A percentile compares a stretch with the other conserved stretches of the same genome.
These are phyloP conservation scores for Laothoe populi DNA, from an alignment of 2,888 invertebrate genomes.

Conservation along the genomic window DNA sequence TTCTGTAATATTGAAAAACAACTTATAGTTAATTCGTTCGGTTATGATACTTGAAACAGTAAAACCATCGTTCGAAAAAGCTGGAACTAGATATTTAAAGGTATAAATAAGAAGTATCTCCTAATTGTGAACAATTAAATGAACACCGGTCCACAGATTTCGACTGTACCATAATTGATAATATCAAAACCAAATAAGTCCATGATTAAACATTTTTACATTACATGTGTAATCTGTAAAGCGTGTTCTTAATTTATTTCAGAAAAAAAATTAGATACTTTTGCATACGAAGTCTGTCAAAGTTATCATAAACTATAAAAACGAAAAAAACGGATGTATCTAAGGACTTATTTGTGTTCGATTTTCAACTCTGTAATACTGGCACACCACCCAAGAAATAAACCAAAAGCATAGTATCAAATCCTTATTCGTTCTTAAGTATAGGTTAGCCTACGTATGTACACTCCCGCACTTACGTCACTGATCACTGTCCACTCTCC, in stretches of 20 bases:
- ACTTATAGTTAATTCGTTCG: background rate
- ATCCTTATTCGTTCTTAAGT: conserved; percentile 75
- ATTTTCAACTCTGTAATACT: conserved; percentile 3
- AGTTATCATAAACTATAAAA: background rate
- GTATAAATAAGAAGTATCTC: no score
- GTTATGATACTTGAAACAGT: background rate
- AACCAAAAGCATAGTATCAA: conserved; percentile 72
- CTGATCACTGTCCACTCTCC: conserved; percentile 23
- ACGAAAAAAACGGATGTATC: background rate
- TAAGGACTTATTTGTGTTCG: conserved; percentile 2
- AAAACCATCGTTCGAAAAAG: no score
- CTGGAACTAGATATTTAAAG: no score
- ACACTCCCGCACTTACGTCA: conserved; percentile 44
- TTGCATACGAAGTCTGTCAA: background rate
- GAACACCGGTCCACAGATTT: background rate
- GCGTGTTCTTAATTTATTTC: no score
- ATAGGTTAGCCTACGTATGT: conserved; percentile 62
- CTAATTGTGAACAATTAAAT: background rate
- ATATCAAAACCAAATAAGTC: background rate
- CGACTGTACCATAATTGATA: background rate
- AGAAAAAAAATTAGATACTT: no score
- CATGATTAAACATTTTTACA: no score
- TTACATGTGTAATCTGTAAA: no score
- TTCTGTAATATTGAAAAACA: background rate
- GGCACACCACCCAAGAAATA: conserved; percentile 38